Evolutionary conservation across 92 coral and sea anemone genomes (phyloP), one percentile per base, ranked within the genome.

Genomic region (Heteractis magnifica): DNA sequence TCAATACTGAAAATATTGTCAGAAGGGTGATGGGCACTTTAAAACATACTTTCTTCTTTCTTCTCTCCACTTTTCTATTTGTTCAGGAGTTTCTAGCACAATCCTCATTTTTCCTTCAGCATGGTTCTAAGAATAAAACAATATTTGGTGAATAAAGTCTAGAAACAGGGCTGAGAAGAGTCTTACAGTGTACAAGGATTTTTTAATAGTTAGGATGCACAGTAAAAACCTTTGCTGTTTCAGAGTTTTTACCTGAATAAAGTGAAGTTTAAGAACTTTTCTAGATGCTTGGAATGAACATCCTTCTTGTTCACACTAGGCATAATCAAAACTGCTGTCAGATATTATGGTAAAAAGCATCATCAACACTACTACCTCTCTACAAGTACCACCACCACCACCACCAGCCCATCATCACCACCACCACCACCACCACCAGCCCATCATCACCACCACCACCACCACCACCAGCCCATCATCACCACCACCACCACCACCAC

Each of bases 1-100:
- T 34, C 44, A 34, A 34, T 34, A 0, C 44, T 34, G 44, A 34
- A 34, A 34, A 34, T 34, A 34, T 34, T 34, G 44, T 34, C 3
- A 2, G 44, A 34, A 34, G 3, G 19, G 34, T 21, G 26, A 56
- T 51, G 11, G 0, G 9, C 44, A 52, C 16, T n/a, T 2, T 34
- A 10, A 51, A 76, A n/a, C 82, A 48, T 55, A 96, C 99, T 94
- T 92, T 83, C 80, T 92, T 74, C 99, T 90, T 78, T 94, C 94
- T 82, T 90, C 95, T 70, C 91, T 87, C 99, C 99, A 96, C 65
- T 92, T 96, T 51, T 90, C 89, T 65, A 96, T 94, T 84, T 96
- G 93, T 65, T 94, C 99, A 16, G 98, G 98, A 21, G 97, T 90
- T 23, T 96, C 94, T 52, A 96, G 83, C 52, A 90, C 88, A 76